Base-by-base conservation (phyloP, 2,888 invertebrate genomes). In the Pollenia angustigena region DNA sequence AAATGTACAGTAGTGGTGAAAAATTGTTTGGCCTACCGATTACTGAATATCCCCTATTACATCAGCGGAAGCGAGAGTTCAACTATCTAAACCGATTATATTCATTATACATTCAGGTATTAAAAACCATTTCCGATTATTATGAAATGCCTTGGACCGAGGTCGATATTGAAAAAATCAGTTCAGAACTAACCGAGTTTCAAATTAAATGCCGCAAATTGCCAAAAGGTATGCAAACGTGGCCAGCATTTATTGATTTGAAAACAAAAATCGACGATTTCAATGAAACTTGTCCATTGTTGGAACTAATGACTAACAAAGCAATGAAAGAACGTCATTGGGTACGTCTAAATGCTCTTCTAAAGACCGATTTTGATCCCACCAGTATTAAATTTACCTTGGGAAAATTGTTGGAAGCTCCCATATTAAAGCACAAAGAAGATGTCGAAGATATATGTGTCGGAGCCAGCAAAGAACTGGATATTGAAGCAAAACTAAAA, bases 381-480 rank as follows among this genome's bases (percentile, higher is more conserved):
- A 96, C 97, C 75, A 96, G 97, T 12, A 96, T 96, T 4, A 95
- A 95, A 7, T 98, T 98, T 90, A 96, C 96, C 0, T 93, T 98
- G 84, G 96, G 96, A 18, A 96, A 96, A 90, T 95, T 98, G 1
- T 96, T 98, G 96, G 96, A 97, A 91, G 98, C 98, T 0, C 97
- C 97, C 0, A 93, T 98, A 48, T 93, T 98, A 46, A 94, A 96
- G 90, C 94, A 96, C 90, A 97, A 97, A 92, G 98, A 98, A 90
- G 98, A 98, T 88, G 97, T 98, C 54, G 98, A 98, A 95, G 98
- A 98, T 91, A 97, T 98, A 89, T 98, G 98, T 90, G 96, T 97
- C 50, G 96, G 97, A 90, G 98, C 98, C 0, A 96, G 96, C 0
- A 98, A 98, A 93, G 98, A 98, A 92, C 96, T 96, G 89, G 98